These are phyloP conservation scores for Bombus soroeensis DNA, from an alignment of 1,140 invertebrate species.

Conservation along the genomic window DNA sequence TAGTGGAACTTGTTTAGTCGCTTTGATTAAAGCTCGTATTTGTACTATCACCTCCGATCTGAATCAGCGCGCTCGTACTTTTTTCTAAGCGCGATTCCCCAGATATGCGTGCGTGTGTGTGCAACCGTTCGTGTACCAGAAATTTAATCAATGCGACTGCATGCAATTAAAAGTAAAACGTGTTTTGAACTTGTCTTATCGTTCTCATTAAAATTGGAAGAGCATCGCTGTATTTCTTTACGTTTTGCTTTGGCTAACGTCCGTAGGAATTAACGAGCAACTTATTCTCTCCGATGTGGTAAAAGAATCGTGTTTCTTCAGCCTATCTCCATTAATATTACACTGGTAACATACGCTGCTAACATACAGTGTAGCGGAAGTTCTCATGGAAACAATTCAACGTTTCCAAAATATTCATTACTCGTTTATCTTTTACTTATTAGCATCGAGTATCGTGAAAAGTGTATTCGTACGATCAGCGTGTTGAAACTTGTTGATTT, in stretches of 20 bases:
- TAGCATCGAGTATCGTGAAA: neutral
- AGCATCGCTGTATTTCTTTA: neutral
- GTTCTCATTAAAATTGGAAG: conserved; percentile 28
- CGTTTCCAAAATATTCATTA: conserved; percentile 27
- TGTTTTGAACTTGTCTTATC: neutral
- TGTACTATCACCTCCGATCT: neutral
- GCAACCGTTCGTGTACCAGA: neutral
- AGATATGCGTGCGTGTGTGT: neutral
- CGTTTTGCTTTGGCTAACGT: neutral
- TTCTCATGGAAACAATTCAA: conserved; percentile 40
- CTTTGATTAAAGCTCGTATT: conserved; percentile 7
- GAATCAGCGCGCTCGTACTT: neutral
- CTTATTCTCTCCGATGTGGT: neutral
- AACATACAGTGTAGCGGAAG: neutral
- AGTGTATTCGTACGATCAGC: neutral
- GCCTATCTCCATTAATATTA: neutral
- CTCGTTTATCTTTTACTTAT: neutral
- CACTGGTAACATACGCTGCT: no score
- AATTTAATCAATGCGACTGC: neutral
- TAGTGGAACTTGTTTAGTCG: conserved; percentile 6
- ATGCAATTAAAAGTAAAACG: conserved; percentile 33
- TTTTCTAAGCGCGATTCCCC: neutral
- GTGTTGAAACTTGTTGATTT: neutral
- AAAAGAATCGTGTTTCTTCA: neutral
- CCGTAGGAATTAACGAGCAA: conserved; percentile 22